A percentile compares a stretch with the other conserved stretches of the same genome.
Evolutionary conservation across 1,140 invertebrate genomes (phyloP).

Genomic region (Brachystomella parvula): DNA sequence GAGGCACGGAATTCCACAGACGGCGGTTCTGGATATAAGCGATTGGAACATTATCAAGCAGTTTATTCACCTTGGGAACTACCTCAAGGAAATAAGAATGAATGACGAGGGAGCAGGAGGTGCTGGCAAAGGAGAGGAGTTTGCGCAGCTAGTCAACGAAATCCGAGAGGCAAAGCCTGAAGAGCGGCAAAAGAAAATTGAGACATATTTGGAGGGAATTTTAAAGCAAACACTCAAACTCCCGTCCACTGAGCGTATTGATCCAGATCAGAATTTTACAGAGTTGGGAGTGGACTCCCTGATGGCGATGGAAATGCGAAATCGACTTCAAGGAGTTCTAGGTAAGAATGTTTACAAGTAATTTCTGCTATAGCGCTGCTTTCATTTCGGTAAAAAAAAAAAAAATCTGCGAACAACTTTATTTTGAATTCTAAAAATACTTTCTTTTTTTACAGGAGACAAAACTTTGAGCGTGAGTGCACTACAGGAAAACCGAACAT

Average conservation of each 20-base stretch:
- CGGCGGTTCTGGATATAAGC: background rate
- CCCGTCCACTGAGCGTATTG: slow-evolving; percentile 1
- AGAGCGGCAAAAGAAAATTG: background rate
- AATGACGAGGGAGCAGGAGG: background rate
- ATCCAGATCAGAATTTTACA: slow-evolving; percentile 14
- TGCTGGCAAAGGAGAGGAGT: background rate
- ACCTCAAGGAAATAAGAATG: background rate
- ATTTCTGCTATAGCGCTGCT: too few relatives aligned
- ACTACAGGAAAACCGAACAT: slow-evolving; percentile 5
- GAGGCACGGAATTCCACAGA: background rate
- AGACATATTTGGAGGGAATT: background rate
- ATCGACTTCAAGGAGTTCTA: slow-evolving; percentile 15
- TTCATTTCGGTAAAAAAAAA: too few relatives aligned
- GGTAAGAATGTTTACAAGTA: too few relatives aligned
- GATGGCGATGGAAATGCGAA: slow-evolving; percentile 22
- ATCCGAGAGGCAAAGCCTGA: background rate
- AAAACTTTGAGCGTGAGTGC: slow-evolving; percentile 4
- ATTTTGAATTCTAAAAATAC: too few relatives aligned
- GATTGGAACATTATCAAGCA: slow-evolving; percentile 11
- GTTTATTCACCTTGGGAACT: background rate
- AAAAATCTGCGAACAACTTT: too few relatives aligned
- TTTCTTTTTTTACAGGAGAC: too few relatives aligned
- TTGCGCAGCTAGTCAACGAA: background rate
- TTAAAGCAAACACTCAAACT: slow-evolving; percentile 14
- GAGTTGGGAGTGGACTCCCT: slow-evolving; percentile 24